Evolutionary conservation across 1,140 invertebrate genomes (phyloP).

Genomic region (Eurosta solidaginis): DNA sequence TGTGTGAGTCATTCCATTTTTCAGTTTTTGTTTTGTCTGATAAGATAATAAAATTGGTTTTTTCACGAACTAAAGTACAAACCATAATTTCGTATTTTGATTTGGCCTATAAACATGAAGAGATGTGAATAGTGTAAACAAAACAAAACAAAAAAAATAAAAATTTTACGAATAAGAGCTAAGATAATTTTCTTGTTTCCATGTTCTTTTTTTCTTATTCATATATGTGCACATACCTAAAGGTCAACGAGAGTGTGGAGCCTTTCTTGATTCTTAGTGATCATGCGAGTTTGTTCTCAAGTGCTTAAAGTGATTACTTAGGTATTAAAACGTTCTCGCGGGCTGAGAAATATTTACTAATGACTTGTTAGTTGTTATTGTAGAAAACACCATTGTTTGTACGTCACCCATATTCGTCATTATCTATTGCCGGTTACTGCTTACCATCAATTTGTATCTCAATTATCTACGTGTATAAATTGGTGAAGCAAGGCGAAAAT

Average conservation of each 20-base stretch:
- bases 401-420: not conserved
- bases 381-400: not conserved
- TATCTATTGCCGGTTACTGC: not conserved
- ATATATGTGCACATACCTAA: too few relatives aligned
- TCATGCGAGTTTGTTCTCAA: too few relatives aligned
- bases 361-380: not conserved
- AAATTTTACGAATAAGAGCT: too few relatives aligned
- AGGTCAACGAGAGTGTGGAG: too few relatives aligned
- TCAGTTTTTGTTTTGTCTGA: not conserved
- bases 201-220: too few relatives aligned
- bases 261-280: too few relatives aligned
- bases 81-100: not conserved
- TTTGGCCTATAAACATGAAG: too few relatives aligned
- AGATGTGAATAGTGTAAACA: too few relatives aligned
- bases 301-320: too few relatives aligned
- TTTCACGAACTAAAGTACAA: not conserved
- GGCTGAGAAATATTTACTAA: not conserved
- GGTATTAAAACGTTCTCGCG: too few relatives aligned
- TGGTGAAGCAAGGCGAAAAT: not conserved
- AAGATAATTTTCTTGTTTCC: too few relatives aligned
- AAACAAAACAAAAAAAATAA: too few relatives aligned
- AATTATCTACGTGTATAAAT: not conserved
- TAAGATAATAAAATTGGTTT: not conserved
- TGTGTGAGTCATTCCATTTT: constrained; percentile 5
- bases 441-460: not conserved